phyloP scores from a whole-genome alignment of 2,113 vertebrate genomes.

The Mystacornis crossleyi region DNA sequence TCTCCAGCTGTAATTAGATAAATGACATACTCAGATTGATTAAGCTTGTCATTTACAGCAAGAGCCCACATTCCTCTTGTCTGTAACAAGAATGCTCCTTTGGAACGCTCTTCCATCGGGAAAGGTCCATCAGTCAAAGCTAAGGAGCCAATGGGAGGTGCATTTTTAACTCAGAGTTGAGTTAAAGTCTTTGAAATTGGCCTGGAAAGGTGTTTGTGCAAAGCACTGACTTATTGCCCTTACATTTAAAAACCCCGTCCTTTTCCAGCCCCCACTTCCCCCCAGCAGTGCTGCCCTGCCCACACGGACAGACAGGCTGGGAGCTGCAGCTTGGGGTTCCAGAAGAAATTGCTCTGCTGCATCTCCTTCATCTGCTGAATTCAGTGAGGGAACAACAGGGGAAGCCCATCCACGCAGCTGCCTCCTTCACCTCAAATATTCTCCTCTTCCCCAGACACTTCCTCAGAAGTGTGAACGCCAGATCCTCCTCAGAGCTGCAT shows the following conservation, averaged over 20 bases:
- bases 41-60: not conserved
- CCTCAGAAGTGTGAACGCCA: not conserved
- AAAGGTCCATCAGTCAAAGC: not conserved
- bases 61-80: not conserved
- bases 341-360: not conserved
- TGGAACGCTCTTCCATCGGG: not conserved
- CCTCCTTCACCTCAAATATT: not conserved
- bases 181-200: not conserved
- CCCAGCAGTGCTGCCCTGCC: fast-evolving
- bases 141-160: not conserved
- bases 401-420: not conserved
- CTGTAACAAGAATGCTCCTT: not conserved
- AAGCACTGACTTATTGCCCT: not conserved
- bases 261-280: not conserved
- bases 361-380: not conserved
- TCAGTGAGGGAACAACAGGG: not conserved
- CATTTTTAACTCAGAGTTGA: not conserved
- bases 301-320: not conserved
- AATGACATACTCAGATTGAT: conserved; percentile 28
- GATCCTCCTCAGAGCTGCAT: not conserved
- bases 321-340: not conserved
- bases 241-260: not conserved
- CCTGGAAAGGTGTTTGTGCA: not conserved
- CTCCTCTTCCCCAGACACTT: not conserved
- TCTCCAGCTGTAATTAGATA: conserved; percentile 10